Percentiles rank a stretch among this genome's conserved stretches.
phyloP scores from a whole-genome alignment of 2,797 vertebrate species.

The Passerculus sandwichensis region DNA sequence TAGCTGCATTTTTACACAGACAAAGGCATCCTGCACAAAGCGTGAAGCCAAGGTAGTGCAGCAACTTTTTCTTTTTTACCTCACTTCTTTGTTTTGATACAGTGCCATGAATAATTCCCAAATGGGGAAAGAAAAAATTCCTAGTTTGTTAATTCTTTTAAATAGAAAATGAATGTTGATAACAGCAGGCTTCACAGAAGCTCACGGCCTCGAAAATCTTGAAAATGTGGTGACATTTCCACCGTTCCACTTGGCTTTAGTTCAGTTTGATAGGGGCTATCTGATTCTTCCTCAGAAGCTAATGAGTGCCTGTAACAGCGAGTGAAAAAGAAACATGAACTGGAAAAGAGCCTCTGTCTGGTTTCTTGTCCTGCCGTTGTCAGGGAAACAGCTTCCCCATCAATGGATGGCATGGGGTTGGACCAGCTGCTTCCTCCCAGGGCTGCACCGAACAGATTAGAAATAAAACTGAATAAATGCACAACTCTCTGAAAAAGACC shows the following conservation, averaged over 20 bases:
- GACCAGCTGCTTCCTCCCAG: slow-evolving; percentile 76
- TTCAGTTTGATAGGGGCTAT: slow-evolving; percentile 16
- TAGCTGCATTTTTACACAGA: neutral
- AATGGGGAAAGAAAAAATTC: neutral
- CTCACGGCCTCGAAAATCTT: neutral
- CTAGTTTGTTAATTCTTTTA: neutral
- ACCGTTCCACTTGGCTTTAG: neutral
- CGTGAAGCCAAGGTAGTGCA: neutral
- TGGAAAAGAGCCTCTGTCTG: slow-evolving; percentile 42
- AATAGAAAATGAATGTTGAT: slow-evolving; percentile 18
- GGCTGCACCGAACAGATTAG: slow-evolving; percentile 51
- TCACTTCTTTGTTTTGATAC: neutral
- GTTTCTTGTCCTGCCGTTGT: slow-evolving; percentile 70
- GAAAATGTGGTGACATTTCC: slow-evolving; percentile 13
- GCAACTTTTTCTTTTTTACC: neutral
- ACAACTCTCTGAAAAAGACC: slow-evolving; percentile 22
- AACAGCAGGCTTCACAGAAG: neutral
- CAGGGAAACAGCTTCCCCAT: slow-evolving; percentile 72
- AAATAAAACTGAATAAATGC: slow-evolving; percentile 46
- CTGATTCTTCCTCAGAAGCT: slow-evolving; percentile 46
- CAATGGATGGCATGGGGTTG: slow-evolving; percentile 57
- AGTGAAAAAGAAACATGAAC: slow-evolving; percentile 44
- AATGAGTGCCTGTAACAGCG: slow-evolving; percentile 39
- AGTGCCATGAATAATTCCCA: neutral
- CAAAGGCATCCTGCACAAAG: neutral